phyloP scores from a whole-genome alignment of 2,888 invertebrate genomes.

The Leucophora obtusa region DNA sequence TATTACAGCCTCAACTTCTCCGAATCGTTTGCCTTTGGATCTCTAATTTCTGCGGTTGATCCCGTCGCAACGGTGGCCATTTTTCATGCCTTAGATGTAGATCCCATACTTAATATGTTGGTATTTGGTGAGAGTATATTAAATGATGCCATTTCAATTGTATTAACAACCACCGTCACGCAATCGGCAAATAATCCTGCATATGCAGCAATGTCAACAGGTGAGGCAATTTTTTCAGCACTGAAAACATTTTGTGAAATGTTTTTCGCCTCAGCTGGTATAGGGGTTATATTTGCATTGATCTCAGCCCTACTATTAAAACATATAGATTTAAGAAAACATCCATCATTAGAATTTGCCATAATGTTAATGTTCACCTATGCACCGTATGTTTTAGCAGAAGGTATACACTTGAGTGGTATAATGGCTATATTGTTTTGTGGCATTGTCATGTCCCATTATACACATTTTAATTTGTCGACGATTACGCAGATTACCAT shows the following conservation, averaged over 20 bases:
- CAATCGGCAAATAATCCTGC: slow-evolving; percentile 84
- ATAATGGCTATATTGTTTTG: slow-evolving; percentile 99
- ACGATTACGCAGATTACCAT: slow-evolving; percentile 99
- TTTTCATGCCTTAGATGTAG: slow-evolving; percentile 97
- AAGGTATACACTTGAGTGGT: slow-evolving; percentile 96
- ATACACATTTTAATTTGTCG: slow-evolving; percentile 98
- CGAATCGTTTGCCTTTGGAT: slow-evolving; percentile 99
- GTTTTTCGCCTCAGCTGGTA: slow-evolving; percentile 99
- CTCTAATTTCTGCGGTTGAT: slow-evolving; percentile 97
- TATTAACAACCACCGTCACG: slow-evolving; percentile 93
- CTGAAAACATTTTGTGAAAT: slow-evolving; percentile 95
- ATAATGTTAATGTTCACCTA: slow-evolving; percentile 99
- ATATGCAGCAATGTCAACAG: slow-evolving; percentile 81
- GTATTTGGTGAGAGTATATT: slow-evolving; percentile 92
- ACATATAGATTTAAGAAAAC: slow-evolving; percentile 96
- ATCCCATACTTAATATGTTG: slow-evolving; percentile 99
- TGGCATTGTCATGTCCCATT: slow-evolving; percentile 99
- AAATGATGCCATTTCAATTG: slow-evolving; percentile 99
- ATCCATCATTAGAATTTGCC: slow-evolving; percentile 98
- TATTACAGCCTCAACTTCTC: slow-evolving; percentile 91
- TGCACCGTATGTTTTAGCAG: slow-evolving; percentile 98
- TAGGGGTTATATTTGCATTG: slow-evolving; percentile 96
- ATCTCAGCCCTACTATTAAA: slow-evolving; percentile 95
- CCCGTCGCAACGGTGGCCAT: slow-evolving; percentile 99
- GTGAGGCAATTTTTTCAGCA: slow-evolving; percentile 92